phyloP scores from a whole-genome alignment of 1,140 invertebrate species.

The Caenorhabditis latens region DNA sequence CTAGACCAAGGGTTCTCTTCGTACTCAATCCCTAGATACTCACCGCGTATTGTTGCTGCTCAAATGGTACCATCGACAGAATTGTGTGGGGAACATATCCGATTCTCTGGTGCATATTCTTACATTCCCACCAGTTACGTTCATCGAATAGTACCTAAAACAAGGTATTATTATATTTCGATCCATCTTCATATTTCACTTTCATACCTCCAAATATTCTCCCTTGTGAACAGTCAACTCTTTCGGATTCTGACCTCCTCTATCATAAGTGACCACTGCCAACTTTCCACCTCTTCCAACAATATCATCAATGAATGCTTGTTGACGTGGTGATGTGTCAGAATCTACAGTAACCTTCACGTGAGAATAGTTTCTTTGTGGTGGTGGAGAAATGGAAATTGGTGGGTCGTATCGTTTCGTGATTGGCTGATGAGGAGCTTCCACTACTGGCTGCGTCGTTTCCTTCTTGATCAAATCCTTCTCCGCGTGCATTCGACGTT shows the following conservation, averaged over 20 bases:
- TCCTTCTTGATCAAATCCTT: conserved; percentile 60
- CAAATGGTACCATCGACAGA: conserved; percentile 80
- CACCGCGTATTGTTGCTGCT: conserved; percentile 59
- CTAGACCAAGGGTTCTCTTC: too few species aligned
- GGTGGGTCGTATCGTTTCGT: conserved; percentile 6
- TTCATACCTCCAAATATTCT: conserved; percentile 90
- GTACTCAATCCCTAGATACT: too few species aligned
- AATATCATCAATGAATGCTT: conserved; percentile 70
- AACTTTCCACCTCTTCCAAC: conserved; percentile 83
- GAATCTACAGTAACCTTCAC: conserved; percentile 33
- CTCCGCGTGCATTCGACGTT: conserved; percentile 70
- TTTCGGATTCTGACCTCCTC: conserved; percentile 97
- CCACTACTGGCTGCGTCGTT: not conserved
- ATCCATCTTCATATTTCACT: not conserved
- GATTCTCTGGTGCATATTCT: conserved; percentile 81
- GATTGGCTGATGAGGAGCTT: not conserved
- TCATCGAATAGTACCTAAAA: conserved; percentile 89
- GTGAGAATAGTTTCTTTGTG: conserved; percentile 30
- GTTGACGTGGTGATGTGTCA: conserved; percentile 67
- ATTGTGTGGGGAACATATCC: conserved; percentile 97
- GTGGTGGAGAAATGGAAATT: conserved; percentile 43
- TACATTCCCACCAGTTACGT: conserved; percentile 98
- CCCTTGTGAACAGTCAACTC: conserved; percentile 94
- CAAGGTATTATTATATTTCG: conserved; percentile 45
- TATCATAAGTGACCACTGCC: conserved; percentile 92